Evolutionary conservation across 2,113 vertebrate species (phyloP).

Genomic region (Meles meles): DNA sequence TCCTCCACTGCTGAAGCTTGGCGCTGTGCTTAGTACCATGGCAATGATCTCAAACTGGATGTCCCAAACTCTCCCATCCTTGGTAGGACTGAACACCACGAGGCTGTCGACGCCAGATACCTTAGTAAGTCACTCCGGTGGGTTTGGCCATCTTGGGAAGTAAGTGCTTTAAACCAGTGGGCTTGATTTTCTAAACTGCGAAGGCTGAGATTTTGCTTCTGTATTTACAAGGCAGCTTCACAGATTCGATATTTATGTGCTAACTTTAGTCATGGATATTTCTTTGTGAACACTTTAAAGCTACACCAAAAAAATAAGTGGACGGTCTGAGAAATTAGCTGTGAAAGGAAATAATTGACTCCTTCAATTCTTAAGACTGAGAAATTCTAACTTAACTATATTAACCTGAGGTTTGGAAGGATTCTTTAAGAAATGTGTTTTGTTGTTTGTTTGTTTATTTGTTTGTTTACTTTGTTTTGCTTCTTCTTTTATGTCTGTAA

Average conservation of each 20-base stretch:
- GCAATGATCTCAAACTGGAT: slow-evolving; percentile 98
- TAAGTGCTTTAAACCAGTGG: neutral
- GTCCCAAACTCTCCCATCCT: slow-evolving; percentile 94
- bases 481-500: neutral
- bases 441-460: neutral
- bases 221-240: slow-evolving; percentile 58
- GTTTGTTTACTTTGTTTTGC: neutral
- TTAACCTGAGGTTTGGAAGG: slow-evolving; percentile 30
- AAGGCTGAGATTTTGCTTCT: slow-evolving; percentile 55
- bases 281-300: slow-evolving; percentile 56
- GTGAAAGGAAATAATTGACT: slow-evolving; percentile 23
- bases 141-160: slow-evolving; percentile 44
- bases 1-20: slow-evolving; percentile 93
- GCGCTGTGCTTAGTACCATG: slow-evolving; percentile 94
- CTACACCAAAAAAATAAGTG: neutral
- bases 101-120: slow-evolving; percentile 79
- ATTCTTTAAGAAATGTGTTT: slow-evolving; percentile 19
- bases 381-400: slow-evolving; percentile 41
- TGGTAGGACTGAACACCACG: slow-evolving; percentile 92
- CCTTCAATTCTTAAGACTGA: slow-evolving; percentile 59
- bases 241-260: slow-evolving; percentile 15
- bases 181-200: neutral
- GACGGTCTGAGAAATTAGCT: slow-evolving; percentile 24
- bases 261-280: slow-evolving; percentile 69
- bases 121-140: slow-evolving; percentile 83